phyloP scores from a whole-genome alignment of 1,140 invertebrate species.

The Zaprionus capensis region DNA sequence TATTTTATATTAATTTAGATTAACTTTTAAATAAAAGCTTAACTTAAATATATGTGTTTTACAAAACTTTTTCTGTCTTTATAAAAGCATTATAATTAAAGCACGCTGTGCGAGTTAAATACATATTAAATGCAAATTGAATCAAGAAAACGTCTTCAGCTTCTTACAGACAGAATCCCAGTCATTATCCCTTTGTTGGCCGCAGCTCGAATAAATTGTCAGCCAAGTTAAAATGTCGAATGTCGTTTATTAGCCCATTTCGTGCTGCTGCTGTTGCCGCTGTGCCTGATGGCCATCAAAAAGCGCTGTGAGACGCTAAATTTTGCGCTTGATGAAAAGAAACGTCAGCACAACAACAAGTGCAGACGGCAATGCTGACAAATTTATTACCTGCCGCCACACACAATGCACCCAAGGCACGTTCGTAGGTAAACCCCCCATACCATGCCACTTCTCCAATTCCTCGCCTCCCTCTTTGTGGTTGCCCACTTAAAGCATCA shows the following conservation, averaged over 20 bases:
- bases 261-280: constrained; percentile 51
- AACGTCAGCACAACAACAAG: constrained; percentile 59
- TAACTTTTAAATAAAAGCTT: no score
- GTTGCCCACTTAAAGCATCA: constrained; percentile 38
- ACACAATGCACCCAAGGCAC: constrained; percentile 26
- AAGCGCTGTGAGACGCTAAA: constrained; percentile 62
- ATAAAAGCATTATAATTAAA: no score
- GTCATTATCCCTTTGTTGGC: background rate
- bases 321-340: constrained; percentile 69
- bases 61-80: no score
- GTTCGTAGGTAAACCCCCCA: constrained; percentile 16
- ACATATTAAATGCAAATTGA: background rate
- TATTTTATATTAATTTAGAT: no score
- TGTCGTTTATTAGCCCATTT: constrained; percentile 68
- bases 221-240: constrained; percentile 63
- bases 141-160: background rate
- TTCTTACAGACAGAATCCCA: background rate
- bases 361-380: constrained; percentile 49
- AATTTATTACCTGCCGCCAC: constrained; percentile 62
- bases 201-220: constrained; percentile 4
- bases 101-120: no score
- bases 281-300: constrained; percentile 55
- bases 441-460: no score
- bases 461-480: no score
- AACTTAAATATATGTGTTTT: no score